Conservation (phyloP, 2,113 vertebrate genomes). For the Cinclus mexicanus region DNA sequence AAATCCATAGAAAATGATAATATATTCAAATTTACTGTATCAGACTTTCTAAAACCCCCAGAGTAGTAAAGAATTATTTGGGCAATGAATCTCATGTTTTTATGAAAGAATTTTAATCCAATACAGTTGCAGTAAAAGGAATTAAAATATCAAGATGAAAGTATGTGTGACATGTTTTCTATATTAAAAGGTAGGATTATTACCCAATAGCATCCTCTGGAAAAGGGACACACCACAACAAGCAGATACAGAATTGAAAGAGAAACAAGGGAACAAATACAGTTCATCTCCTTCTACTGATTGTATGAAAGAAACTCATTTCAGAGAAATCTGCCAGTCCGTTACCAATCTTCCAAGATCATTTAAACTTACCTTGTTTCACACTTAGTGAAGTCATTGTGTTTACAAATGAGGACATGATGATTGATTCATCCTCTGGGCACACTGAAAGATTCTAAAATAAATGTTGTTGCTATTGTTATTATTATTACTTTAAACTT, state of each 20-base stretch:
- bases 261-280: neutral
- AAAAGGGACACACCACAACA: neutral
- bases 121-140: neutral
- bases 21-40: neutral
- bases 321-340: neutral
- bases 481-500: neutral
- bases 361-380: slow-evolving; percentile 87
- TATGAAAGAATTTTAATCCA: neutral
- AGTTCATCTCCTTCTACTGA: neutral
- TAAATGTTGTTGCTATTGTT: neutral
- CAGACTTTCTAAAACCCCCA: neutral
- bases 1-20: neutral
- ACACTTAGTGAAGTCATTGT: slow-evolving; percentile 98
- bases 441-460: slow-evolving; percentile 96
- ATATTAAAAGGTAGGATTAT: neutral
- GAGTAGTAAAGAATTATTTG: neutral
- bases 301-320: neutral
- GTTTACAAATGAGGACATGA: slow-evolving; percentile 99
- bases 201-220: neutral
- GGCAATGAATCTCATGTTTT: neutral
- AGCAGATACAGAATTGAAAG: fast-evolving
- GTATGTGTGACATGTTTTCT: neutral
- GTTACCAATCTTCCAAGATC: neutral
- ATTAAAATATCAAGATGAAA: neutral
- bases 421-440: slow-evolving; percentile 98